Evolutionary conservation across 2,113 vertebrate species (phyloP), one percentile per base, ranked within the genome.

Genomic region (Melanerpes formicivorus): DNA sequence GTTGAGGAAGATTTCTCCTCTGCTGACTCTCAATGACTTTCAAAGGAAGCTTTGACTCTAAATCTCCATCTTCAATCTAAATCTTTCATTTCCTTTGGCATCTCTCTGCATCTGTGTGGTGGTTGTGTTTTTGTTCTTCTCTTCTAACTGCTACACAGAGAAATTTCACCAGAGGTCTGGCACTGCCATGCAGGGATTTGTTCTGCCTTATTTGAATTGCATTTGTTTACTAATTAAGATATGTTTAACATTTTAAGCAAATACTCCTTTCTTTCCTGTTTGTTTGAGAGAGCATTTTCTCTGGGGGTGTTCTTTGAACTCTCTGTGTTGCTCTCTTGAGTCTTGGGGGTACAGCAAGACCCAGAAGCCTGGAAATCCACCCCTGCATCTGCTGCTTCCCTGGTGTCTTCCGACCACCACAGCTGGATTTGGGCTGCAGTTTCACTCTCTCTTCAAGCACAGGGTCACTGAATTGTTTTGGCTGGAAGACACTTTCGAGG

Each of bases 161-260:
- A 82, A 83, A 70, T 69, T 74, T 85, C 64, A 90, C n/a, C 62
- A 76, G 46, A 23, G 64, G 52, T 40, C 18, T 54, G 73, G 37
- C 7, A 4, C 18, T 69, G 58, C 48, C 50, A 79, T 29, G 72
- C 21, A 93, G 82, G 50, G 82, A 82, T 82, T 62, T 44, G 72
- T 25, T 13, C 2, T 73, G 52, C 59, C 34, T 88, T 30, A 73
- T 65, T 62, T 90, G n/a, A 80, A 80, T 63, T 70, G 37, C 60
- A n/a, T 22, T 85, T 85, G 50, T 90, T 90, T 96, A 93, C 76
- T 88, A 83, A 90, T 94, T 83, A 63, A 76, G 65, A 2, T 34
- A 50, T 74, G 18, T 59, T 91, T 50, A 70, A 77, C 34, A 46
- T 93, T 88, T 85, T 77, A 83, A 85, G 76, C 67, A 94, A 91